Evolutionary conservation across 2,113 vertebrate species (phyloP).

Genomic region (Bostrychus sinensis): DNA sequence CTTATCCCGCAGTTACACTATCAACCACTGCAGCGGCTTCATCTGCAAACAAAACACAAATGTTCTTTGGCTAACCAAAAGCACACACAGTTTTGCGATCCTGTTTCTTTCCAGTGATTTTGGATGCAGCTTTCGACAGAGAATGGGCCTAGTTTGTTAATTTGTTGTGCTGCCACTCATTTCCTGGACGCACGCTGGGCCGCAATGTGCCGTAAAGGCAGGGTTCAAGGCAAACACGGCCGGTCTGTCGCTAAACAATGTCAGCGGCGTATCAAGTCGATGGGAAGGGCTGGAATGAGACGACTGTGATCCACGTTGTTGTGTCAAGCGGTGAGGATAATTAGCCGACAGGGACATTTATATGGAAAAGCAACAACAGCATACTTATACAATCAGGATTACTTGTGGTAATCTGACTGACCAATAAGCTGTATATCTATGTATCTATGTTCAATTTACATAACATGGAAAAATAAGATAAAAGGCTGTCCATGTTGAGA

Average conservation of each 20-base stretch:
- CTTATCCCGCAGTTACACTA: slow-evolving; percentile 43
- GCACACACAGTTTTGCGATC: slow-evolving; percentile 28
- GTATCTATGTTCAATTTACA: no score
- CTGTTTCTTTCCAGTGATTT: not conserved
- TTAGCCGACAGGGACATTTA: slow-evolving; percentile 14
- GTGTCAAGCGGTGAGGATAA: slow-evolving; percentile 34
- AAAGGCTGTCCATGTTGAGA: no score
- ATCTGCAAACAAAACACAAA: slow-evolving; percentile 49
- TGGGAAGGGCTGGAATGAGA: slow-evolving; percentile 8
- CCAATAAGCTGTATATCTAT: no score
- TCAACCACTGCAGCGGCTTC: slow-evolving; percentile 21
- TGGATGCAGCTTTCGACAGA: slow-evolving; percentile 17
- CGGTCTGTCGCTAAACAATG: not conserved
- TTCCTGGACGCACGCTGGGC: not conserved
- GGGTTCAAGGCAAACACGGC: slow-evolving; percentile 24
- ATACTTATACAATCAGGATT: no score
- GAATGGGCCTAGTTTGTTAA: slow-evolving; percentile 25
- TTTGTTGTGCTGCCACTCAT: slow-evolving; percentile 14
- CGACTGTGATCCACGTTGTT: not conserved
- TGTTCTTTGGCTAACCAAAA: slow-evolving; percentile 44
- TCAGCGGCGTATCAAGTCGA: not conserved
- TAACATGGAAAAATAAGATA: no score
- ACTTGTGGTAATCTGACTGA: no score
- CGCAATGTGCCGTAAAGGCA: not conserved
- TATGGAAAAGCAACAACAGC: not conserved